Evolutionary conservation across 37 sponge, comb jelly and placozoan species (phyloP).

Genomic region (Oopsacas minuta): DNA sequence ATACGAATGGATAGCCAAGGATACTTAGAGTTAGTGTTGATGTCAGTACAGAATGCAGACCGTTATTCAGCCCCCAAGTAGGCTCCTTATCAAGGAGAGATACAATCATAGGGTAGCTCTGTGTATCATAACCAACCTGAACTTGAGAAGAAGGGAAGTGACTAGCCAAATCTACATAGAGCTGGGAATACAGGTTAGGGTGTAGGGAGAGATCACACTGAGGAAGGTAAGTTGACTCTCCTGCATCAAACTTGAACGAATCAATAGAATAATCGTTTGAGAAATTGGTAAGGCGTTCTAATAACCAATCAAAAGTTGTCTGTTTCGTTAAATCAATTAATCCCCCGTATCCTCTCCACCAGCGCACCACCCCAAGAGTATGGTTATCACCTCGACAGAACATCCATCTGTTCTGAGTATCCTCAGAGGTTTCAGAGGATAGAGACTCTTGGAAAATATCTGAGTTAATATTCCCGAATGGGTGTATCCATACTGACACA

Average conservation of each 20-base stretch:
- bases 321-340: conserved; percentile 40
- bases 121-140: conserved; percentile 57
- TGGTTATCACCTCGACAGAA: background rate
- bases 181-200: conserved; percentile 23
- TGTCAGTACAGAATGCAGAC: conserved; percentile 54
- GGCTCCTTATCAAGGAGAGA: conserved; percentile 35
- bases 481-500: conserved; percentile 48
- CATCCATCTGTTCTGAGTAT: conserved; percentile 8
- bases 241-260: conserved; percentile 60
- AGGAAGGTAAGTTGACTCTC: conserved; percentile 58
- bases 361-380: conserved; percentile 38
- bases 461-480: conserved; percentile 41
- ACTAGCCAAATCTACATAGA: conserved; percentile 36
- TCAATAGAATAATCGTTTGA: background rate
- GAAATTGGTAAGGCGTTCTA: conserved; percentile 25
- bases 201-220: conserved; percentile 33
- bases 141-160: conserved; percentile 28
- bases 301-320: conserved; percentile 21
- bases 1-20: conserved; percentile 58
- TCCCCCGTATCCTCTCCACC: conserved; percentile 67
- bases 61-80: conserved; percentile 47
- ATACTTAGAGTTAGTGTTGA: conserved; percentile 54
- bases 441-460: conserved; percentile 21
- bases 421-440: background rate
- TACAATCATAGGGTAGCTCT: conserved; percentile 37